Percentiles rank a stretch among this genome's conserved stretches.
Conservation (phyloP, 2,888 invertebrate genomes). For the Drosophila subquinaria region DNA sequence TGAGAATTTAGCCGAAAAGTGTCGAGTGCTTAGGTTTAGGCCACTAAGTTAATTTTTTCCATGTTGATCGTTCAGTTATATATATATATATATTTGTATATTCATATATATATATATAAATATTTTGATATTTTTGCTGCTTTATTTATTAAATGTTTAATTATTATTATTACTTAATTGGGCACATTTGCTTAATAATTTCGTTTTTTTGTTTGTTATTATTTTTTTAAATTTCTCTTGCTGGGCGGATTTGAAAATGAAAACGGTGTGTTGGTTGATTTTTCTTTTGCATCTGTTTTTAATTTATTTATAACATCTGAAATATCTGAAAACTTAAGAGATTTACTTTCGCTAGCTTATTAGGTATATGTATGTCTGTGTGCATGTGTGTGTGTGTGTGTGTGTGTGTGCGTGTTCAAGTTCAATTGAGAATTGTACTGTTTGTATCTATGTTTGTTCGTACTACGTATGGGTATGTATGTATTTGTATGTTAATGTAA, state of each 20-base stretch:
- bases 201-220: constrained; percentile 17
- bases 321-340: constrained; percentile 50
- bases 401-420: constrained; percentile 29
- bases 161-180: constrained; percentile 35
- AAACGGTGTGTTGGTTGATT: constrained; percentile 67
- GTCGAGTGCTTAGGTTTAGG: constrained; percentile 67
- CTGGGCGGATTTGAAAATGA: constrained; percentile 78
- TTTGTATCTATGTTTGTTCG: not conserved
- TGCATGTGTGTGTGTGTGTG: constrained; percentile 19
- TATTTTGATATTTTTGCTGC: constrained; percentile 77
- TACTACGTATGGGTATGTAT: constrained; percentile 2
- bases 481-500: constrained; percentile 16
- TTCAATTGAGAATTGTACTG: not conserved
- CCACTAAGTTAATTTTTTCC: constrained; percentile 49
- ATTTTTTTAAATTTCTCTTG: constrained; percentile 30
- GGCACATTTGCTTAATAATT: constrained; percentile 64
- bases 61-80: constrained; percentile 34
- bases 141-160: constrained; percentile 36
- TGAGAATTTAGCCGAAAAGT: constrained; percentile 64
- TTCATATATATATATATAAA: constrained; percentile 21
- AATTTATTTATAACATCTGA: constrained; percentile 18
- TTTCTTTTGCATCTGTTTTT: constrained; percentile 34
- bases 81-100: constrained; percentile 15
- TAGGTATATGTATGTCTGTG: constrained; percentile 15
- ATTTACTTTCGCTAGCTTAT: constrained; percentile 9